Evolutionary conservation across 2,113 vertebrate genomes (phyloP).

Genomic region (Prietella phreatophila): DNA sequence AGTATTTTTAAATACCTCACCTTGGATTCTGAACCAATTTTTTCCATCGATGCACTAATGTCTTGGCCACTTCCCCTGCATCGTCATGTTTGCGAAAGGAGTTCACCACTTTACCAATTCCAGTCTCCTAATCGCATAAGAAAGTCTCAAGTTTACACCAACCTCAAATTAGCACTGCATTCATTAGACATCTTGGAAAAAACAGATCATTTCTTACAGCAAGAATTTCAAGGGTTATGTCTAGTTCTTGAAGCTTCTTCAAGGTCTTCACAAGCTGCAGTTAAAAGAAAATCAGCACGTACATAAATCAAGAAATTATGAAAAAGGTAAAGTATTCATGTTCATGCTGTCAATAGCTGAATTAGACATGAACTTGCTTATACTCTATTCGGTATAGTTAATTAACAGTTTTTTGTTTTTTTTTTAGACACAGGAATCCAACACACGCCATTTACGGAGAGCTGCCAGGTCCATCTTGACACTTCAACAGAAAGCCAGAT

Average conservation of each 20-base stretch:
- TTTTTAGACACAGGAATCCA: background rate
- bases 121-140: conserved; percentile 74
- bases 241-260: conserved; percentile 75
- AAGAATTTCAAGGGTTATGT: conserved; percentile 80
- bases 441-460: conserved; percentile 10
- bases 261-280: conserved; percentile 79
- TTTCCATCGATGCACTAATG: conserved; percentile 76
- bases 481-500: conserved; percentile 62
- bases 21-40: conserved; percentile 71
- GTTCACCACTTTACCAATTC: conserved; percentile 79
- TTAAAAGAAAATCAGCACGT: conserved; percentile 25
- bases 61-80: conserved; percentile 77
- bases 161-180: background rate
- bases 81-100: conserved; percentile 73
- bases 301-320: background rate
- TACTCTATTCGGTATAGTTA: background rate
- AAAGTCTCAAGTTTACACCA: background rate
- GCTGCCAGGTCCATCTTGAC: conserved; percentile 45
- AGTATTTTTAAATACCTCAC: conserved; percentile 47
- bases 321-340: background rate
- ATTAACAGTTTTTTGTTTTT: background rate
- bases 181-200: background rate
- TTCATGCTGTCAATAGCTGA: background rate
- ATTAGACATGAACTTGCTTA: background rate
- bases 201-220: conserved; percentile 70